A percentile compares a stretch with the other conserved stretches of the same genome.
Conservation (phyloP, 2,888 invertebrate genomes). For the Nebria salina region DNA sequence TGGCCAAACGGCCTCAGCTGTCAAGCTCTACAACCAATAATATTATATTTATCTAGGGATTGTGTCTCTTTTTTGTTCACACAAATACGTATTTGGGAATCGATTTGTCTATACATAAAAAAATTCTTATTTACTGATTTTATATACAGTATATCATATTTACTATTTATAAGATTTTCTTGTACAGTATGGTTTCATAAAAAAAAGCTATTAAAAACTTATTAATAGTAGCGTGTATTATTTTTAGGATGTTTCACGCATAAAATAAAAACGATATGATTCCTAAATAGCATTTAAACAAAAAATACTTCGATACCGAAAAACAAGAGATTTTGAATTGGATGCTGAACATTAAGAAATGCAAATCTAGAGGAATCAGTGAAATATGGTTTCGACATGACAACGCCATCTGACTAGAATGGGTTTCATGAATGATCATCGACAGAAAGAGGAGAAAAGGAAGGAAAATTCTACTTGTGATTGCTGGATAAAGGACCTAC, state of each 20-base stretch:
- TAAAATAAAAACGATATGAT: too few relatives aligned
- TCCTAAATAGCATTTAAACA: not conserved
- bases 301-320: not conserved
- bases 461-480: not conserved
- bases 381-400: constrained; percentile 23
- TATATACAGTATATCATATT: not conserved
- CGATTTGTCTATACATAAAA: not conserved
- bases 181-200: too few relatives aligned
- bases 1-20: constrained; percentile 26
- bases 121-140: not conserved
- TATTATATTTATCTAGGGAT: constrained; percentile 25
- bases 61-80: not conserved
- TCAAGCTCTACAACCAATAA: constrained; percentile 19
- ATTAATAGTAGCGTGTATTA: too few relatives aligned
- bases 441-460: constrained; percentile 4
- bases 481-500: not conserved
- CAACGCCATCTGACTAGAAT: constrained; percentile 28
- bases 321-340: not conserved
- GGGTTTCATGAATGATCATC: constrained; percentile 30
- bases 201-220: too few relatives aligned
- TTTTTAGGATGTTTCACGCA: too few relatives aligned
- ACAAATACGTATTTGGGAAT: not conserved
- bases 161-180: too few relatives aligned
- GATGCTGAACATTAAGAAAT: not conserved
- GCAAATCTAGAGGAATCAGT: constrained; percentile 4